Evolutionary conservation across 2,113 vertebrate species (phyloP), one percentile per base, ranked within the genome.

Genomic region (Sorex fumeus): DNA sequence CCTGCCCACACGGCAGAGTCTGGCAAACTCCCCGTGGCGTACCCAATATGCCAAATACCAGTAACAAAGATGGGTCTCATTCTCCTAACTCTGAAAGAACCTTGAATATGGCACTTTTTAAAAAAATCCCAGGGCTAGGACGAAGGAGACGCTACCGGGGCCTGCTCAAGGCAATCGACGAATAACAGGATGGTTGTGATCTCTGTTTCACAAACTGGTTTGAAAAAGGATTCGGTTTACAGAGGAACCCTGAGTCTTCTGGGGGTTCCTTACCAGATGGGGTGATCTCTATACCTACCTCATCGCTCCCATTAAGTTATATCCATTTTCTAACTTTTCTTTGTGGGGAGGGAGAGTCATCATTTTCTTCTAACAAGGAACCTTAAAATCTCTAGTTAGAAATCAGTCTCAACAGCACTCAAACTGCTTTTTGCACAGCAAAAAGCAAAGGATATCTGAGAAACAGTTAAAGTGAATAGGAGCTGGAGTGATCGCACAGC

Each of bases 331-430:
- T 43, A 1, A 7, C 34, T 21, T 62, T 88, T 82, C 34, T 60
- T 34, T 82, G 15, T 57, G 72, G 60, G 32, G 27, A 8, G 15
- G 45, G 9, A 2, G 72, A 16, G 21, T 84, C 32, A 70, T 83
- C 13, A 70, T 25, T 87, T 91, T 91, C 74, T 71, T 91, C 34
- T 50, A 67, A 19, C 7, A 43, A 86, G 47, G 6, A 94, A 84
- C 40, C 12, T 50, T 69, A 16, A 94, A 92, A 81, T 72, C 34
- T 64, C 71, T 83, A 10, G 9, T 78, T 93, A 47, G 72, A 82
- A 92, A 43, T 27, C 79, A 93, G 12, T 57, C 53, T 81, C 13
- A 45, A 28, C 9, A 21, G 43, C 72, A 84, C 5, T 72, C 62
- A 84, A 76, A 62, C 34, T 62, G 84, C n/a, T n/a, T 8, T 76